Conservation (phyloP, 2,113 vertebrate species). For the Ailuropoda melanoleuca region DNA sequence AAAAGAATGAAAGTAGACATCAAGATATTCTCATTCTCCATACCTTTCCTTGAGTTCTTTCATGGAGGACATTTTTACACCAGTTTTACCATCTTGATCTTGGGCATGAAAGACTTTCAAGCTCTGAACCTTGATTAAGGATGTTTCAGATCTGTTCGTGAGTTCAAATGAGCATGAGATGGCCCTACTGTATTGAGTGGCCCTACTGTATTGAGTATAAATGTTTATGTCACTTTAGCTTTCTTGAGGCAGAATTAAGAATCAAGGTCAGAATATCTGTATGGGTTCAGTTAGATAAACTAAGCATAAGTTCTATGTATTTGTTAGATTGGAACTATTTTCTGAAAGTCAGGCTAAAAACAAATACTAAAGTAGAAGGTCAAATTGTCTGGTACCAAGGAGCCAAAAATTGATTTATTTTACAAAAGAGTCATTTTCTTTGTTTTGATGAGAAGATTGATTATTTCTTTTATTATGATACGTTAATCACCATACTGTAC, state of each 20-base stretch:
- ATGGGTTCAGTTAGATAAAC: neutral
- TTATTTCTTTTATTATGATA: no score
- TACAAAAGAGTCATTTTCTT: slow-evolving; percentile 3
- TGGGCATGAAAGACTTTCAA: slow-evolving; percentile 1
- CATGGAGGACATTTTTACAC: neutral
- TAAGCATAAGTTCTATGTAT: neutral
- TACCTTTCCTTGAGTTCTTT: neutral
- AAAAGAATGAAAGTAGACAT: neutral
- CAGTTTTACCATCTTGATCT: neutral
- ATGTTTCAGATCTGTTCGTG: neutral
- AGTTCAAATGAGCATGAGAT: neutral
- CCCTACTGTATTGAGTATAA: neutral
- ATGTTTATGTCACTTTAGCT: no score
- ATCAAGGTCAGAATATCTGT: neutral
- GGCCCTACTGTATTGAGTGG: neutral
- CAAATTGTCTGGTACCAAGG: slow-evolving; percentile 1
- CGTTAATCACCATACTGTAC: no score
- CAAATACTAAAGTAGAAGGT: slow-evolving; percentile 28
- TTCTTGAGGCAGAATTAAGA: neutral
- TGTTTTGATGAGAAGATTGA: neutral
- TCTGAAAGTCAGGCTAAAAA: neutral
- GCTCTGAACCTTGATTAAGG: neutral
- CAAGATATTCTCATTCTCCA: neutral
- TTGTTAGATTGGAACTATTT: neutral
- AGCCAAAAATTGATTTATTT: slow-evolving; percentile 26